Conservation (phyloP, 1,140 invertebrate genomes). For the Drosophila murphyi region DNA sequence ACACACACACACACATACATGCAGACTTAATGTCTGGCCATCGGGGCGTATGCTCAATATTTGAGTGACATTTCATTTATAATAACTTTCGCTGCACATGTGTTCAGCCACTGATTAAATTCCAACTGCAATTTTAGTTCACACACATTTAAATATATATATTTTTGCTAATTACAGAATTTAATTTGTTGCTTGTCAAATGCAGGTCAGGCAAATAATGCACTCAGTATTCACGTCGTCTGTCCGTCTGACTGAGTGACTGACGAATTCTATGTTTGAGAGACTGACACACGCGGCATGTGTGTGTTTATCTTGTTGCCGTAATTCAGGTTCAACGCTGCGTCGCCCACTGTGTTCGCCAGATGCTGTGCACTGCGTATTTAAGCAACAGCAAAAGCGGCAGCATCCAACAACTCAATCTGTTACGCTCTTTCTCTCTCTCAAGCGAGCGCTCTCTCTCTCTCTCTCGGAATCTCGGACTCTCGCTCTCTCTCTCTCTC, state of each 20-base stretch:
- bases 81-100: constrained; percentile 50
- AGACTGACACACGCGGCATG: constrained; percentile 58
- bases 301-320: constrained; percentile 56
- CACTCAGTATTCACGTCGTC: constrained; percentile 18
- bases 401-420: constrained; percentile 55
- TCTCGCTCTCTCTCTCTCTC: constrained; percentile 18
- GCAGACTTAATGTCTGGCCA: constrained; percentile 6
- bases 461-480: constrained; percentile 22
- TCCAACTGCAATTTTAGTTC: constrained; percentile 23
- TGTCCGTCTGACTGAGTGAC: background rate
- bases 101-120: constrained; percentile 42
- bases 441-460: constrained; percentile 21
- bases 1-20: constrained; percentile 12
- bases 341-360: constrained; percentile 62
- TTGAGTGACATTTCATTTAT: constrained; percentile 68
- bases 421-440: constrained; percentile 25
- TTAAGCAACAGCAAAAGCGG: constrained; percentile 47
- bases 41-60: constrained; percentile 45
- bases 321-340: constrained; percentile 35
- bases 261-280: background rate
- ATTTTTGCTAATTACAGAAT: constrained; percentile 43
- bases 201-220: constrained; percentile 38
- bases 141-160: constrained; percentile 4
- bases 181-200: constrained; percentile 61
- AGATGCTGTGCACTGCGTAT: constrained; percentile 64